Base-by-base conservation (phyloP, 2,113 vertebrate genomes). In the Lepus timidus region DNA sequence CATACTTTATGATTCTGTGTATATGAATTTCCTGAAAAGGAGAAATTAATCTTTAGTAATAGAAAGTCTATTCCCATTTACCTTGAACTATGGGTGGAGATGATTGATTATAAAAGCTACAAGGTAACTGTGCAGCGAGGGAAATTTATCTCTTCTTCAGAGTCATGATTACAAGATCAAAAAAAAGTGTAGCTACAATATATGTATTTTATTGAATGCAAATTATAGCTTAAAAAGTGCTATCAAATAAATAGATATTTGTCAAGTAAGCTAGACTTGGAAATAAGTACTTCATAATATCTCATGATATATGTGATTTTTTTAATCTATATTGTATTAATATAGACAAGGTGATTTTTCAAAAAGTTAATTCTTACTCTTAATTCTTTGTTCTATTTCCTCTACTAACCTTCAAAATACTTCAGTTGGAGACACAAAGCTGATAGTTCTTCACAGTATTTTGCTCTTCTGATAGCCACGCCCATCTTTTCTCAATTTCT, bases 61-160 rank as follows among this genome's bases (percentile, higher is more conserved):
- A 91, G 52, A 58, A 90, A 86, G 31, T 91, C 33, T 1, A n/a
- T 90, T 89, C 20, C 86, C 87, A 16, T 64, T 95, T 83, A 29
- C 12, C 25, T 80, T 29, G 11, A 8, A 20, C 16, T 51, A 3
- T 52, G 14, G 31, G 23, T 88, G 4, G 5, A 29, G 39, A 22
- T 70, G 23, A 68, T 16, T 73, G 17, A 93, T 70, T 83, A 62
- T 29, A 58, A 70, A 95, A 8, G n/a, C 0, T 2, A 79, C 7
- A 13, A 67, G 7, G 23, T 44, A 91, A 90, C 36, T 67, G 22
- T 33, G 10, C 5, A 44, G 25, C 36, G 79, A 73, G 79, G 6
- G 33, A 84, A 93, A 58, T 87, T 36, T 62, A 1, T 94, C 4
- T 78, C 23, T 62, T 86, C 39, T 73, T 79, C 70, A 25, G 22